A percentile compares a stretch with the other conserved stretches of the same genome.
Evolutionary conservation across 2,113 vertebrate species (phyloP).

Genomic region (Fulica atra): DNA sequence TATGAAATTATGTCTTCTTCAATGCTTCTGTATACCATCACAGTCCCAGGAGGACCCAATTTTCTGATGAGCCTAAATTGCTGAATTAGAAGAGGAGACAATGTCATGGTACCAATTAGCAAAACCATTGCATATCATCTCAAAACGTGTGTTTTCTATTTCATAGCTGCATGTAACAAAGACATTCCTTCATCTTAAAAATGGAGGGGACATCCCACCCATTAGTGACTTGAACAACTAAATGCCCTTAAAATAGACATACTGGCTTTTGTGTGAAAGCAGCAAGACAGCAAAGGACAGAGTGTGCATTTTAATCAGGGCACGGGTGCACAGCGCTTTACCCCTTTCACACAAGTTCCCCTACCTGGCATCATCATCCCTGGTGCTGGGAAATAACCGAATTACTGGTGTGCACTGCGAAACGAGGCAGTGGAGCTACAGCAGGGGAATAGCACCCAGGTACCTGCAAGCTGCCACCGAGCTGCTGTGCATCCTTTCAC

Average conservation of each 20-base stretch:
- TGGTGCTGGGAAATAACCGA: neutral
- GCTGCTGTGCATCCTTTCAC: accelerated
- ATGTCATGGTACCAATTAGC: slow-evolving; percentile 54
- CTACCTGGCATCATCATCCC: neutral
- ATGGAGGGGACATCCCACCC: neutral
- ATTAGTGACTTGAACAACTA: neutral
- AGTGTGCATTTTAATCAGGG: neutral
- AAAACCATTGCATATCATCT: slow-evolving; percentile 1
- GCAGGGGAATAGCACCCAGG: neutral
- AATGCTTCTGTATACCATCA: slow-evolving; percentile 39
- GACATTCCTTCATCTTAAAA: neutral
- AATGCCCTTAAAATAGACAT: neutral
- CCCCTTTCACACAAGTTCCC: neutral
- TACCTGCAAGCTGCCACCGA: neutral
- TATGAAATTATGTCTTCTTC: slow-evolving; percentile 78
- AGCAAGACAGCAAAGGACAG: neutral
- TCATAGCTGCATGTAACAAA: neutral
- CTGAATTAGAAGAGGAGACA: slow-evolving; percentile 48
- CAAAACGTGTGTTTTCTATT: neutral
- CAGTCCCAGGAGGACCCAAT: slow-evolving; percentile 16
- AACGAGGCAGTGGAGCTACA: neutral
- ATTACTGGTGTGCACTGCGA: neutral
- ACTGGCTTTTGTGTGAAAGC: neutral
- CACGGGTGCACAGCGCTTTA: neutral
- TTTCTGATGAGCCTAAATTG: slow-evolving; percentile 56